Base-by-base conservation (phyloP, 1,140 invertebrate species). In the Thrips palmi region DNA sequence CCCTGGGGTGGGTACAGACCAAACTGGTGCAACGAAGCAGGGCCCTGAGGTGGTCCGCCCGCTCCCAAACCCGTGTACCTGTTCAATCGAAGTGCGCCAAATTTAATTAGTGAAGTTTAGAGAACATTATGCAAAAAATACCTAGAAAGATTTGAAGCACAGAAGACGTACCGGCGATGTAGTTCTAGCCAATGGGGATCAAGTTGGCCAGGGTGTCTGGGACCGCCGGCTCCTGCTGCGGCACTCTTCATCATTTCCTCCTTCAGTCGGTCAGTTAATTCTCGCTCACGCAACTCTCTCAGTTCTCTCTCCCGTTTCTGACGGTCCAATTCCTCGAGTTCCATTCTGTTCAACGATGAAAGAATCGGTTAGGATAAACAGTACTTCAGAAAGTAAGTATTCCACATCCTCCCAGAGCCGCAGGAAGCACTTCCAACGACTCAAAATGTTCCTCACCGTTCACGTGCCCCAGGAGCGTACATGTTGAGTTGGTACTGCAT, bases 111-210 rank as follows among this genome's bases (percentile, higher is more conserved):
- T 17, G 22, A 12, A 18, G 14, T 21, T n/a, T n/a, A n/a, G 4
- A 39, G 18, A 14, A 28, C 19, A 23, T 20, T 14, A 25, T 25
- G 10, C 31, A 22, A 36, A 4, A 4, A 30, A 28, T 38, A 12
- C 4, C 25, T 14, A n/a, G 11, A 5, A 19, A 25, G 23, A n/a
- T n/a, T n/a, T n/a, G n/a, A 27, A 14, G 32, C 12, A 22, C 2
- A 30, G 14, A 1, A 1, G 15, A 50, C 50, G 47, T 61, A 68
- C 51, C 84, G 68, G 46, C 86, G 63, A 51, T 88, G 84, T 49
- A 88, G 69, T 51, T 93, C 89, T 34, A 92, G 54, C 85, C 85
- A 92, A 53, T 91, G 84, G 0, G 83, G 80, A 57, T 93, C 87
- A 33, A 91, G 65, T 2, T 70, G 60, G 25, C 62, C 68, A 2